These are phyloP conservation scores for Congeria kusceri DNA, from an alignment of 2,888 invertebrate genomes.

Conservation along the genomic window DNA sequence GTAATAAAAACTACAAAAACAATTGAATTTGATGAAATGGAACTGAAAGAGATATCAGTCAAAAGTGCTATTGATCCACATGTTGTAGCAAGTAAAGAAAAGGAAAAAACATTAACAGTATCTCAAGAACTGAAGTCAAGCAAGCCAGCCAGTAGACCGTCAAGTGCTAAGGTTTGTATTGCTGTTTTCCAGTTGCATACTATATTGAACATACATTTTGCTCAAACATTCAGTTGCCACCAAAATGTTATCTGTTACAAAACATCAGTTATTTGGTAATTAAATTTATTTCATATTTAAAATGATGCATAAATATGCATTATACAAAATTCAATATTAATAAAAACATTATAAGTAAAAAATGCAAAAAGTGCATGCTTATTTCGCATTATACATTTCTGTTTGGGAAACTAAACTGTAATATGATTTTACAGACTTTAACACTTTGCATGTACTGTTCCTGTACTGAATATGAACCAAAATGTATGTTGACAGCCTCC, in stretches of 20 bases:
- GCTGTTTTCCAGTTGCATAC: background rate
- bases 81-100: slow-evolving; percentile 46
- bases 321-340: no score
- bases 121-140: slow-evolving; percentile 40
- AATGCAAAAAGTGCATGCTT: no score
- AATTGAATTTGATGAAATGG: slow-evolving; percentile 65
- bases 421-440: no score
- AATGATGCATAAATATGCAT: no score
- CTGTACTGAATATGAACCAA: no score
- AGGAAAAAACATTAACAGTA: slow-evolving; percentile 46
- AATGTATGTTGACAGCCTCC: slow-evolving; percentile 16
- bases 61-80: slow-evolving; percentile 66
- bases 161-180: slow-evolving; percentile 64
- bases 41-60: slow-evolving; percentile 65
- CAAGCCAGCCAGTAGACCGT: slow-evolving; percentile 53
- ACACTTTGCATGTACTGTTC: no score
- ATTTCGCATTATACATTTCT: no score
- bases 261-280: no score
- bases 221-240: background rate
- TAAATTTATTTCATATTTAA: no score
- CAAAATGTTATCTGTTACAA: no score
- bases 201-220: background rate
- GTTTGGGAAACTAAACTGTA: no score
- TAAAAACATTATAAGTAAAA: no score
- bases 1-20: slow-evolving; percentile 71